These are phyloP conservation scores for Bibio marci DNA, from an alignment of 2,888 invertebrate species.

Conservation along the genomic window DNA sequence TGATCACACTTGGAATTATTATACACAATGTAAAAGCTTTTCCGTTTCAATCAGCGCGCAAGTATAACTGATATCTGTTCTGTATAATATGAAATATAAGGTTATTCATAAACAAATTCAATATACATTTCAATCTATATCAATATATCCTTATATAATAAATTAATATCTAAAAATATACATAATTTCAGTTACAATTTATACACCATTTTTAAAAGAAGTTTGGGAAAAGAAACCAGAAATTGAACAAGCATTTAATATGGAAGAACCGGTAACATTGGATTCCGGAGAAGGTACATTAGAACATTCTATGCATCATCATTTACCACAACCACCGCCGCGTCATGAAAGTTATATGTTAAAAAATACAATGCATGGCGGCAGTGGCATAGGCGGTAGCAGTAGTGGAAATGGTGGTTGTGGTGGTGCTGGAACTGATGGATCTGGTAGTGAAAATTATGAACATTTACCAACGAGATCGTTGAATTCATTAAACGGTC, in stretches of 20 bases:
- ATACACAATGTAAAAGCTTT: too few relatives aligned
- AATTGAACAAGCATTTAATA: slow-evolving; percentile 81
- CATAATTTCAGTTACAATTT: slow-evolving; percentile 59
- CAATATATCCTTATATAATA: too few relatives aligned
- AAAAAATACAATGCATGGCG: slow-evolving; percentile 32
- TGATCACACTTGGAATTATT: too few relatives aligned
- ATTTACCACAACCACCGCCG: slow-evolving; percentile 45
- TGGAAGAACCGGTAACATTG: slow-evolving; percentile 50
- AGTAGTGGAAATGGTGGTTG: too few relatives aligned
- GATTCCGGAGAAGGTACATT: slow-evolving; percentile 53
- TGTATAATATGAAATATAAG: too few relatives aligned
- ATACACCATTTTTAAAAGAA: slow-evolving; percentile 89
- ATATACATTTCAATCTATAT: too few relatives aligned
- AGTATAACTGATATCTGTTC: too few relatives aligned
- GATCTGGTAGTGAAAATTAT: slow-evolving; percentile 47
- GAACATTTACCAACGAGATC: slow-evolving; percentile 39
- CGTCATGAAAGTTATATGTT: slow-evolving; percentile 64
- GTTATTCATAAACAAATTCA: too few relatives aligned
- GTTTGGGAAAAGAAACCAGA: slow-evolving; percentile 93
- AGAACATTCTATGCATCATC: slow-evolving; percentile 51
- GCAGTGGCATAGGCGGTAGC: too few relatives aligned
- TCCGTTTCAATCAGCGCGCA: too few relatives aligned
- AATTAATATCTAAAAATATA: not conserved
- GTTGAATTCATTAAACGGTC: slow-evolving; percentile 34
- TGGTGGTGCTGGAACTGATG: slow-evolving; percentile 23